Conservation (phyloP, 2,888 invertebrate species). For the Masnerella sp. region DNA sequence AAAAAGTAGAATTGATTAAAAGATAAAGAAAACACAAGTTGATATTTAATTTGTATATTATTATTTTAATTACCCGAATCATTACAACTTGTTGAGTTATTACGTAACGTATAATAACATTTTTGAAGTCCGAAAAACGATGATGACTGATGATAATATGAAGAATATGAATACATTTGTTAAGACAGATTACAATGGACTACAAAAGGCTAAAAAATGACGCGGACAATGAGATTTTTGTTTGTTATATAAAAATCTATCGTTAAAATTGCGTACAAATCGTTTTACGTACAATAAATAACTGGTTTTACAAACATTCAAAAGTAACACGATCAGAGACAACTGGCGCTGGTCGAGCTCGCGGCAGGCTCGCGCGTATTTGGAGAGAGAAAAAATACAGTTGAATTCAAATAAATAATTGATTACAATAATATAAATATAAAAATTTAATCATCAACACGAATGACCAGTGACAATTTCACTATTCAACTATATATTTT, state of each 20-base stretch:
- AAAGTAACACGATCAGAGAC: slow-evolving; percentile 49
- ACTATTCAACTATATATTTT: slow-evolving; percentile 54
- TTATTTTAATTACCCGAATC: slow-evolving; percentile 54
- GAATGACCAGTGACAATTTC: slow-evolving; percentile 56
- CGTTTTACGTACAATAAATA: slow-evolving; percentile 54
- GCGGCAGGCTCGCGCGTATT: slow-evolving; percentile 20
- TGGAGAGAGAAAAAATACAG: slow-evolving; percentile 29
- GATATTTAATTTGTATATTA: slow-evolving; percentile 55
- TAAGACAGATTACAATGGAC: slow-evolving; percentile 51
- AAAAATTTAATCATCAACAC: slow-evolving; percentile 58
- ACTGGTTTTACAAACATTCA: slow-evolving; percentile 54
- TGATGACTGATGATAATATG: slow-evolving; percentile 33
- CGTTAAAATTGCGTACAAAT: slow-evolving; percentile 51
- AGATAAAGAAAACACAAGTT: too few species aligned
- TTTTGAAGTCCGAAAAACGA: slow-evolving; percentile 40
- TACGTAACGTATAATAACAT: slow-evolving; percentile 48
- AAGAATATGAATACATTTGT: slow-evolving; percentile 38
- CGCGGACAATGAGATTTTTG: slow-evolving; percentile 45
- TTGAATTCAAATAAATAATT: slow-evolving; percentile 53
- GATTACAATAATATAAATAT: slow-evolving; percentile 54
- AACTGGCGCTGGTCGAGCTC: slow-evolving; percentile 44
- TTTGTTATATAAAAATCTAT: slow-evolving; percentile 57
- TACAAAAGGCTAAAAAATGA: slow-evolving; percentile 57
- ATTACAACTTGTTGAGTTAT: slow-evolving; percentile 54
- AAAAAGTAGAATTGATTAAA: too few species aligned